Evolutionary conservation across 2,888 invertebrate genomes (phyloP).

Genomic region (Calameuta pallipes): DNA sequence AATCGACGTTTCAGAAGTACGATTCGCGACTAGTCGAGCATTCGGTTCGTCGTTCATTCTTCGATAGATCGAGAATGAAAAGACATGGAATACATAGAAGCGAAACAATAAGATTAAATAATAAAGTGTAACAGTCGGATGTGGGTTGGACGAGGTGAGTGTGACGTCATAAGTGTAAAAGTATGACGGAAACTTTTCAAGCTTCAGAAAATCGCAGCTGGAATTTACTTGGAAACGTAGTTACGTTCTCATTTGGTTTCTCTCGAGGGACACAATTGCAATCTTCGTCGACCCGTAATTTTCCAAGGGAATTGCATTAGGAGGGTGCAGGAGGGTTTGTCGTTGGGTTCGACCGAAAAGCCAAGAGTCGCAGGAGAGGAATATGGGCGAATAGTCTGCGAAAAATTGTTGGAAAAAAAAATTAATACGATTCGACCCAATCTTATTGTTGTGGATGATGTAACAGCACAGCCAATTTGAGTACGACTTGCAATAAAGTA

Average conservation of each 20-base stretch:
- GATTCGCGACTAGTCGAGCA: neutral
- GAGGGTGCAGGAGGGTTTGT: neutral
- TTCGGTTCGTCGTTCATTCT: neutral
- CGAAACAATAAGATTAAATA: neutral
- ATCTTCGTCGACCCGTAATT: slow-evolving; percentile 40
- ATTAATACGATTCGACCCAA: neutral
- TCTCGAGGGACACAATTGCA: slow-evolving; percentile 36
- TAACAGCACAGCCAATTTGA: neutral
- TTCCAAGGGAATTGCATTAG: slow-evolving; percentile 49
- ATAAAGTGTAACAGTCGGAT: neutral
- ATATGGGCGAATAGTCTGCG: neutral
- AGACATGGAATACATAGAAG: neutral
- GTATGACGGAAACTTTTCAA: neutral
- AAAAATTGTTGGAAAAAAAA: neutral
- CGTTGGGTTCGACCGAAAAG: neutral
- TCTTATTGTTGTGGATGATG: neutral
- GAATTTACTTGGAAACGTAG: slow-evolving; percentile 53
- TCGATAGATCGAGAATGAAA: neutral
- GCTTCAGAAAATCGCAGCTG: slow-evolving; percentile 47
- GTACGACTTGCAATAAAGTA: neutral
- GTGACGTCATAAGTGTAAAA: neutral
- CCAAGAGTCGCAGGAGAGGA: neutral
- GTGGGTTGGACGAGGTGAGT: neutral
- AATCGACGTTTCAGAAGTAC: neutral
- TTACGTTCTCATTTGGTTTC: slow-evolving; percentile 49